Conservation (phyloP, 2,113 vertebrate species). For the Trachemys scripta region DNA sequence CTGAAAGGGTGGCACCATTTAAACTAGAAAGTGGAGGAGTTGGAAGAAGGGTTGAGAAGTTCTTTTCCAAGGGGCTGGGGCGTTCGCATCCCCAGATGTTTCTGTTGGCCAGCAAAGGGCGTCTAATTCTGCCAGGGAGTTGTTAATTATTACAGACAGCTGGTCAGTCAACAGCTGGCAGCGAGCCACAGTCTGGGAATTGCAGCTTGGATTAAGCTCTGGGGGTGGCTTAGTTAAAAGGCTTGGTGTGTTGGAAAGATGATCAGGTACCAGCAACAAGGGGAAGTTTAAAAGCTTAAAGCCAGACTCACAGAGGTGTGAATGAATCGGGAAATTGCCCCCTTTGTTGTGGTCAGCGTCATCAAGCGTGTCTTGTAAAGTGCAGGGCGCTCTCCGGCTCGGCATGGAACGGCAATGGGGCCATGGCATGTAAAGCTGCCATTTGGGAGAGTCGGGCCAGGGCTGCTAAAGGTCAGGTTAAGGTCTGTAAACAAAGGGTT, state of each 20-base stretch:
- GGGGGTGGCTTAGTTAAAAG: constrained; percentile 8
- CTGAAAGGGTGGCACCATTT: background rate
- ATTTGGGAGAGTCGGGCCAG: background rate
- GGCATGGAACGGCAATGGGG: background rate
- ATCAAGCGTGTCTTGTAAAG: background rate
- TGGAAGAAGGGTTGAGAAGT: background rate
- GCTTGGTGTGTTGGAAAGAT: background rate
- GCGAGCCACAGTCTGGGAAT: background rate
- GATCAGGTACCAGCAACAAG: background rate
- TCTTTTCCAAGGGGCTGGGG: background rate
- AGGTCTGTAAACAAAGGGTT: constrained; percentile 44
- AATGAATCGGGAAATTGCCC: background rate
- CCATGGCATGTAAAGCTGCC: background rate
- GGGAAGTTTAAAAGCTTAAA: background rate
- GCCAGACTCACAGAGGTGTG: background rate
- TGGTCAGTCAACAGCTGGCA: constrained; percentile 15
- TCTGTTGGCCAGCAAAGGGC: constrained; percentile 7
- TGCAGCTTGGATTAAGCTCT: background rate
- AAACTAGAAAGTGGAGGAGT: background rate
- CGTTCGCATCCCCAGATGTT: constrained; percentile 11
- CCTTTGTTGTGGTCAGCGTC: constrained; percentile 17
- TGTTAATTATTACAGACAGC: constrained; percentile 34
- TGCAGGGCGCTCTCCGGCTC: background rate
- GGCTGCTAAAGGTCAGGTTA: background rate
- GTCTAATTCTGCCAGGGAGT: constrained; percentile 25